Evolutionary conservation across 2,797 vertebrate genomes (phyloP).

Genomic region (Tokudaia tokunoshimensis): DNA sequence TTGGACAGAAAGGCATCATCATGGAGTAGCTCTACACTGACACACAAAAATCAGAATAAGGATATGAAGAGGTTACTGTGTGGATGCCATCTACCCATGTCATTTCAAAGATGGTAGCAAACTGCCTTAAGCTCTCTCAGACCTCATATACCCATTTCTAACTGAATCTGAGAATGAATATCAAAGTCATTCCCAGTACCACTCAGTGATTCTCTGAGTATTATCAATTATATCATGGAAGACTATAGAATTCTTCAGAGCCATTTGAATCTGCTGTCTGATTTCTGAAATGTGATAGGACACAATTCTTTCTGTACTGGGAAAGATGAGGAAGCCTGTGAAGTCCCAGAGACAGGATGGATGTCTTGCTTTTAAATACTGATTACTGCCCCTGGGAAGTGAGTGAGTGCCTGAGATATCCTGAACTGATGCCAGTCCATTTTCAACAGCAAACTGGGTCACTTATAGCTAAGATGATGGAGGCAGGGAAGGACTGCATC

Average conservation of each 20-base stretch:
- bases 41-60: not conserved
- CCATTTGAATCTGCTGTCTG: not conserved
- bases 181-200: not conserved
- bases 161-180: not conserved
- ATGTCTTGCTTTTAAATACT: not conserved
- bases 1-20: fast-evolving
- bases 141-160: not conserved
- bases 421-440: not conserved
- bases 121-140: not conserved
- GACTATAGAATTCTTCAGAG: not conserved
- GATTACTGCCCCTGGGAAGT: not conserved
- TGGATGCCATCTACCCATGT: not conserved
- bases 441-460: not conserved
- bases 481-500: fast-evolving
- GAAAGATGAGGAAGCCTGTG: fast-evolving
- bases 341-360: not conserved
- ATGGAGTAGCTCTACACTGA: fast-evolving
- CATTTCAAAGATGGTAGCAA: not conserved
- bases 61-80: not conserved
- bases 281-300: not conserved
- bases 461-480: not conserved
- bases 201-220: not conserved
- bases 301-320: not conserved
- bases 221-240: not conserved
- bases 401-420: not conserved